A percentile compares a stretch with the other conserved stretches of the same genome.
Conservation (phyloP, 2,888 invertebrate species). For the Phortica magna region DNA sequence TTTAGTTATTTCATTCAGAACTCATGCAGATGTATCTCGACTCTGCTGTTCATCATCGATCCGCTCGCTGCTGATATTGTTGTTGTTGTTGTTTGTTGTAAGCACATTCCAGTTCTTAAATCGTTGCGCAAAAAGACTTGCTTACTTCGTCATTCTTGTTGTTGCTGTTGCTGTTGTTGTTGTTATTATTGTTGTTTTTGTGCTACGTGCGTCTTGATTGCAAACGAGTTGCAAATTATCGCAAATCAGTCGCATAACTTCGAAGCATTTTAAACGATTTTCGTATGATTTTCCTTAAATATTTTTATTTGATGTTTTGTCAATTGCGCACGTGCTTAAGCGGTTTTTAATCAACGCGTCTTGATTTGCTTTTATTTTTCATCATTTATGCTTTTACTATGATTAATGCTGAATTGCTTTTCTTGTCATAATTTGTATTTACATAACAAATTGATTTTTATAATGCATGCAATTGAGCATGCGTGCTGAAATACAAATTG, state of each 20-base stretch:
- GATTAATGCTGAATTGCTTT: no score
- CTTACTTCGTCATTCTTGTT: neutral
- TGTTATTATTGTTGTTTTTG: constrained; percentile 11
- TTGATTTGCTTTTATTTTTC: no score
- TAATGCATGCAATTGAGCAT: neutral
- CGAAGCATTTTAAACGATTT: neutral
- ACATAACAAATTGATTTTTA: no score
- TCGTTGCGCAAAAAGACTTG: constrained; percentile 11
- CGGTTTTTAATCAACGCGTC: no score
- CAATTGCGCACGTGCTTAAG: no score
- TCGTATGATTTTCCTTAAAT: neutral
- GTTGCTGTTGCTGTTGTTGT: neutral
- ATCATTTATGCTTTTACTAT: no score
- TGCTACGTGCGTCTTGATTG: neutral
- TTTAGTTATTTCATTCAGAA: neutral
- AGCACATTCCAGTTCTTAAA: constrained; percentile 1
- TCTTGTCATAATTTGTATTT: no score
- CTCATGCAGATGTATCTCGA: neutral
- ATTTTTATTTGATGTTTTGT: no score
- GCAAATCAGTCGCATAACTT: neutral
- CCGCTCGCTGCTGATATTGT: neutral
- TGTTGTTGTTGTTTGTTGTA: neutral
- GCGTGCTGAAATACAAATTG: neutral
- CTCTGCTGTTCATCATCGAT: neutral
- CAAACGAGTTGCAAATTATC: neutral